Percentiles rank a stretch among this genome's conserved stretches.
These are phyloP conservation scores for Diloba caeruleocephala DNA, from an alignment of 2,888 invertebrate genomes.

Conservation along the genomic window DNA sequence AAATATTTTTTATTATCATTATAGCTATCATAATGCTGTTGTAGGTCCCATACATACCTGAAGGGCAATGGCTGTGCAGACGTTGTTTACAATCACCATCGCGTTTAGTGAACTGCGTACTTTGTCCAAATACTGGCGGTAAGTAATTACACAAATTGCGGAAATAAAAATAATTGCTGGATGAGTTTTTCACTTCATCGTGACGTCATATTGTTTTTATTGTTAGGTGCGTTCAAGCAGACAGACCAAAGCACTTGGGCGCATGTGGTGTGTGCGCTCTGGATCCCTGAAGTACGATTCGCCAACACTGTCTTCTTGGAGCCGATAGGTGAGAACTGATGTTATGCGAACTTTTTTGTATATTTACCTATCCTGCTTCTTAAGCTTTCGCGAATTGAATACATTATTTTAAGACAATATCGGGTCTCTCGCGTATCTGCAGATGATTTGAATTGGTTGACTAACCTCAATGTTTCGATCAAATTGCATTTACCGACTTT, in stretches of 20 bases:
- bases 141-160: slow-evolving; percentile 19
- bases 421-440: no score
- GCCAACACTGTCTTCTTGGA: slow-evolving; percentile 99
- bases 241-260: slow-evolving; percentile 99
- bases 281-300: slow-evolving; percentile 99
- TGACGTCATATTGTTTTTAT: slow-evolving; percentile 8
- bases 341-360: no score
- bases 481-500: no score
- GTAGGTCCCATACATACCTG: slow-evolving; percentile 96
- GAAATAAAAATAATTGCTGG: neutral
- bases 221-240: slow-evolving; percentile 97
- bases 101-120: slow-evolving; percentile 98
- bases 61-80: slow-evolving; percentile 99
- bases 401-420: no score
- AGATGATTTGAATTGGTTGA: no score
- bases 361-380: no score
- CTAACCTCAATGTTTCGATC: no score
- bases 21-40: slow-evolving; percentile 8
- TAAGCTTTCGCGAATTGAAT: no score
- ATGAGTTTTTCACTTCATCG: no score
- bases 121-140: slow-evolving; percentile 98
- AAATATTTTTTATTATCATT: no score
- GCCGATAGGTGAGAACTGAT: slow-evolving; percentile 92
- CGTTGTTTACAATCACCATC: slow-evolving; percentile 99
- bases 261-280: slow-evolving; percentile 99